Percentiles rank a stretch among this genome's conserved stretches.
phyloP scores from a whole-genome alignment of 2,113 vertebrate genomes.

The Hipposideros armiger region DNA sequence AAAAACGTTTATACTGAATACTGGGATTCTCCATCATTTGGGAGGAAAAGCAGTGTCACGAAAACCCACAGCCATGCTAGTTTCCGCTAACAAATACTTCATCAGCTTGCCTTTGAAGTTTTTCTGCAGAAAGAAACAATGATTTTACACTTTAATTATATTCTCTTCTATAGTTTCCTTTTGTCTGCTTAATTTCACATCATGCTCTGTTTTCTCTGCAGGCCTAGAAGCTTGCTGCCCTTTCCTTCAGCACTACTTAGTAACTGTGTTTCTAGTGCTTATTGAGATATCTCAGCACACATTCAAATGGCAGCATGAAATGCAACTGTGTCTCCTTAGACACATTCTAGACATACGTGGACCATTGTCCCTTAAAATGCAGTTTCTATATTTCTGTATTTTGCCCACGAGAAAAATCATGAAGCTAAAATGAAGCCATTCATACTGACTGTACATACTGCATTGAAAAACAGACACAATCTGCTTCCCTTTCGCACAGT shows the following conservation, averaged over 20 bases:
- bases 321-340: too few relatives aligned
- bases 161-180: background rate
- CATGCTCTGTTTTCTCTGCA: background rate
- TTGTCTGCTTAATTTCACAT: background rate
- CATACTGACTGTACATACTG: accelerated
- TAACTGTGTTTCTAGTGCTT: background rate
- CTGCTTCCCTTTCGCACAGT: background rate
- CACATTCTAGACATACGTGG: background rate
- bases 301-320: background rate
- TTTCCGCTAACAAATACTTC: conserved; percentile 17
- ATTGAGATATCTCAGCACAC: background rate
- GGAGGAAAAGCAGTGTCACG: background rate
- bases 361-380: background rate
- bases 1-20: background rate
- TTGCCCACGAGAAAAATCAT: background rate
- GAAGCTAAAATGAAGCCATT: background rate
- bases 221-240: background rate
- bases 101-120: background rate
- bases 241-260: background rate
- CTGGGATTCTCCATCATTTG: background rate
- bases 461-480: background rate
- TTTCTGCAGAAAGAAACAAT: background rate
- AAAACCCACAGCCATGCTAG: background rate
- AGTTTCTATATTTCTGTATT: background rate
- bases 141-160: background rate